These are phyloP conservation scores for Okamejei kenojei DNA, from an alignment of 2,797 vertebrate genomes.

Conservation along the genomic window DNA sequence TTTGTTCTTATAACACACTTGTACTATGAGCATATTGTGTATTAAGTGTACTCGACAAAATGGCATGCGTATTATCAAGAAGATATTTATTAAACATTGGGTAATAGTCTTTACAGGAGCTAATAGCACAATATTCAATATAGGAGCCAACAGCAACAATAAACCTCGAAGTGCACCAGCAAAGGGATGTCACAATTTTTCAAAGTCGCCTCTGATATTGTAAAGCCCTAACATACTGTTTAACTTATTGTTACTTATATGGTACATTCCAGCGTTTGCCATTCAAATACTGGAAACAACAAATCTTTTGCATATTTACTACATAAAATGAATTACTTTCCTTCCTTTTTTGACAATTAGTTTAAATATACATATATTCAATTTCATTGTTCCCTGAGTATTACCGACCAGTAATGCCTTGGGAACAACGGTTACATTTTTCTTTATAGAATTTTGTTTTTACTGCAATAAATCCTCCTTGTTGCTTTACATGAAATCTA, in stretches of 20 bases:
- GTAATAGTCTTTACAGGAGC: neutral
- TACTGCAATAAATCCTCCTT: neutral
- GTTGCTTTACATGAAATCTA: neutral
- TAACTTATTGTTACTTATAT: neutral
- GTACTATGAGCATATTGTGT: neutral
- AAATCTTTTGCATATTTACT: neutral
- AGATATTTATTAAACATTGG: neutral
- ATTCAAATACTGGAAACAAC: neutral
- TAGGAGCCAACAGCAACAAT: neutral
- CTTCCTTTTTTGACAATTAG: neutral
- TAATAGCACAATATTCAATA: neutral
- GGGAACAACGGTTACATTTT: neutral
- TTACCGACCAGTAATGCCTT: neutral
- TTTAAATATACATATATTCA: neutral
- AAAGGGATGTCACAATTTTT: neutral
- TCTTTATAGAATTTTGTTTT: neutral
- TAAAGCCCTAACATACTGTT: neutral
- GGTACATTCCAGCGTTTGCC: neutral
- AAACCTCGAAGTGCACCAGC: neutral
- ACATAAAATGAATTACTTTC: neutral
- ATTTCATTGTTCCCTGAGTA: neutral
- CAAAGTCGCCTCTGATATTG: neutral
- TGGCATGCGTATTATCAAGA: neutral
- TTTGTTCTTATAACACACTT: neutral
- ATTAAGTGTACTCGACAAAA: no score